A percentile compares a stretch with the other conserved stretches of the same genome.
Evolutionary conservation across 2,113 vertebrate species (phyloP).

Genomic region (Antennarius striatus): DNA sequence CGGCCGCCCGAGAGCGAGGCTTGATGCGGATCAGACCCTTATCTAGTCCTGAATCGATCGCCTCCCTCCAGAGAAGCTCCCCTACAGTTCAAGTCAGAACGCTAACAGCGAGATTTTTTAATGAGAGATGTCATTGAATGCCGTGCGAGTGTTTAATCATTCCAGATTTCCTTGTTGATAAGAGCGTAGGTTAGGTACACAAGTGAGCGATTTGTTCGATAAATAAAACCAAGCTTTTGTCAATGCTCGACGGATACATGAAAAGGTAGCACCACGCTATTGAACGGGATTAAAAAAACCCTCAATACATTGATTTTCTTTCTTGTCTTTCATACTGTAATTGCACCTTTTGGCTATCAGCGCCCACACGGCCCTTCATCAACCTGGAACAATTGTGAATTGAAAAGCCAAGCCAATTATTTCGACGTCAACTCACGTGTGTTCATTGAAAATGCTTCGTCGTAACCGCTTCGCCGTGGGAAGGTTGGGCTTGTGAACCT

Average conservation of each 20-base stretch:
- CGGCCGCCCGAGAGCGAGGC: neutral
- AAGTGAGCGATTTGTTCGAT: conserved; percentile 26
- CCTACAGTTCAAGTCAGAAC: neutral
- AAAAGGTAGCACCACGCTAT: conserved; percentile 9
- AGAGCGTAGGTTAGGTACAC: neutral
- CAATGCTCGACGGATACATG: conserved; percentile 37
- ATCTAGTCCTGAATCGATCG: conserved; percentile 28
- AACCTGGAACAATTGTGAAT: conserved; percentile 41
- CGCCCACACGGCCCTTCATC: neutral
- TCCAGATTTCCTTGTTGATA: neutral
- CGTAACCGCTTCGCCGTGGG: neutral
- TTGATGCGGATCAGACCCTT: neutral
- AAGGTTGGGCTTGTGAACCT: neutral
- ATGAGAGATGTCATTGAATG: no score
- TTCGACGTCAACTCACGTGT: conserved; percentile 4
- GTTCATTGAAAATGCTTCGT: neutral
- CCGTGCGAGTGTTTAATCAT: no score
- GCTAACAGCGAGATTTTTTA: no score
- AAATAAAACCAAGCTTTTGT: conserved; percentile 32
- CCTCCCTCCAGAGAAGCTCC: conserved; percentile 2
- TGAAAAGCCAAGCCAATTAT: conserved; percentile 26
- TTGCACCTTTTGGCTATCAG: conserved; percentile 39
- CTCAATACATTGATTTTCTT: conserved; percentile 38
- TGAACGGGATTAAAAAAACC: conserved; percentile 25
- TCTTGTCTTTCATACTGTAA: conserved; percentile 27